phyloP scores from a whole-genome alignment of 2,888 invertebrate species.

The Falcaria lacertinaria region DNA sequence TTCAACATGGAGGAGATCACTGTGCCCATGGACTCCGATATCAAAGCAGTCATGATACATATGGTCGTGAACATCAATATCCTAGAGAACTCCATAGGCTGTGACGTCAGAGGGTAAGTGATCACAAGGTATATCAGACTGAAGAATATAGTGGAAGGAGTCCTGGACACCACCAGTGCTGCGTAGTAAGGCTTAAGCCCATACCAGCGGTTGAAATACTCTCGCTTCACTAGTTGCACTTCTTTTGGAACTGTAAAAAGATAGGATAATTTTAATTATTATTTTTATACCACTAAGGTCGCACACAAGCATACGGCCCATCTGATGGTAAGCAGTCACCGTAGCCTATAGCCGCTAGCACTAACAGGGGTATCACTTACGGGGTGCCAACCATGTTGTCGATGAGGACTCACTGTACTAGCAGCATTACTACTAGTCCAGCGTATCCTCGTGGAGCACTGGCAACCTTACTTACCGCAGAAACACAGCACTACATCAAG shows the following conservation, averaged over 20 bases:
- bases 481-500: no score
- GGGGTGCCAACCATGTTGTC: no score
- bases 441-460: no score
- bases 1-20: constrained; percentile 86
- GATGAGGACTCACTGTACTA: no score
- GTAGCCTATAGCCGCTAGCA: no score
- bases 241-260: constrained; percentile 84
- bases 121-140: constrained; percentile 83
- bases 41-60: constrained; percentile 85
- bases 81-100: constrained; percentile 85
- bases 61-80: constrained; percentile 84
- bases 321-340: no score
- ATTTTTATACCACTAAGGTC: no score
- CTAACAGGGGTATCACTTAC: no score
- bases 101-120: constrained; percentile 87
- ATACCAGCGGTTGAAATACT: constrained; percentile 93
- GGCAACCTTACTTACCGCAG: no score
- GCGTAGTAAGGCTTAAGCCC: constrained; percentile 88
- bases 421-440: no score
- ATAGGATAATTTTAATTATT: constrained; percentile 1
- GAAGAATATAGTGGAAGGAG: constrained; percentile 85
- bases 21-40: constrained; percentile 89
- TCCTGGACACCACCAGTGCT: constrained; percentile 84
- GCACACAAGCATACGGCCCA: background rate
- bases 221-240: constrained; percentile 87